Evolutionary conservation across 2,113 vertebrate genomes (phyloP).

Genomic region (Ifrita kowaldi): DNA sequence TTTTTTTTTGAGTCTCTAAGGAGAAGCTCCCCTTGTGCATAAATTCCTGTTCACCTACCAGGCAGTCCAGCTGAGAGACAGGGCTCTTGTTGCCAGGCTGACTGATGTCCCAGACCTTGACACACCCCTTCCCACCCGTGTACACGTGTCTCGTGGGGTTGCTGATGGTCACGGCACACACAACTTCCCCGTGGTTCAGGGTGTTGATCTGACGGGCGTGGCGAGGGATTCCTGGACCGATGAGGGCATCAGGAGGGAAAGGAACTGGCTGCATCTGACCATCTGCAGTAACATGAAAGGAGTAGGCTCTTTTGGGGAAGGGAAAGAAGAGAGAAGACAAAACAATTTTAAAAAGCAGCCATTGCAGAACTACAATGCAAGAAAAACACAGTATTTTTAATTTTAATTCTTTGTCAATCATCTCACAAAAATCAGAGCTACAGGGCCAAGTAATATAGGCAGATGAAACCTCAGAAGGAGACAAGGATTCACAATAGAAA

Average conservation of each 20-base stretch:
- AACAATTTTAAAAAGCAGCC: neutral
- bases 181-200: slow-evolving; percentile 81
- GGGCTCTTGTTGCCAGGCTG: slow-evolving; percentile 84
- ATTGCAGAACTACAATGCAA: neutral
- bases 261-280: slow-evolving; percentile 85
- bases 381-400: neutral
- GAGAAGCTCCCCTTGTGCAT: neutral
- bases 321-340: neutral
- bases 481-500: neutral
- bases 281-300: slow-evolving; percentile 82
- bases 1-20: slow-evolving; percentile 42
- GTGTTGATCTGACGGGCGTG: slow-evolving; percentile 85
- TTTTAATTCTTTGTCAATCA: neutral
- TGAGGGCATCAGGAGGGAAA: slow-evolving; percentile 82
- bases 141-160: slow-evolving; percentile 82
- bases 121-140: slow-evolving; percentile 81
- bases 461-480: neutral
- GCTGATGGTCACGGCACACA: slow-evolving; percentile 84
- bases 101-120: slow-evolving; percentile 85
- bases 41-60: slow-evolving; percentile 69
- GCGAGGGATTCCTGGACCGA: slow-evolving; percentile 81
- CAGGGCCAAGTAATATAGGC: neutral
- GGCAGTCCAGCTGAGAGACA: slow-evolving; percentile 83
- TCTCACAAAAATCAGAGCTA: neutral
- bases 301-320: slow-evolving; percentile 74